Conservation (phyloP, 2,888 invertebrate species). For the Himalopsyche anomala region DNA sequence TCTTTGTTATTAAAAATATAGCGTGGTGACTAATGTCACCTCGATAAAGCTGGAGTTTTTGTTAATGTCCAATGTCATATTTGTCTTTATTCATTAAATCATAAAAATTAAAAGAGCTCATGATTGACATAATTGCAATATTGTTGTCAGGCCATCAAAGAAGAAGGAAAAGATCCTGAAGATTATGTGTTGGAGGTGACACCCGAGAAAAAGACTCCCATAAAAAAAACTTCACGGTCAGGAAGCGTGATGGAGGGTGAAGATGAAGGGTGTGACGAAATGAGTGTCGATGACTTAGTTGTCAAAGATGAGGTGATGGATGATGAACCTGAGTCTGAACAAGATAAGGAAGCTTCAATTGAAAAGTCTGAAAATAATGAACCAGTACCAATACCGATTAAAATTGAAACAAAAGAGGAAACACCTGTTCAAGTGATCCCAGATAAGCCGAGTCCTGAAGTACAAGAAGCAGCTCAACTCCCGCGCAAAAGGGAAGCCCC, state of each 20-base stretch:
- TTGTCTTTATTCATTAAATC: too few species aligned
- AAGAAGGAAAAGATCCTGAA: conserved; percentile 85
- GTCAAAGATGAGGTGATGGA: conserved; percentile 67
- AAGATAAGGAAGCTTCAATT: conserved; percentile 41
- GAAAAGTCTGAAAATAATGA: not conserved
- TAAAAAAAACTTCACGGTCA: conserved; percentile 74
- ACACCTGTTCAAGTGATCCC: conserved; percentile 56
- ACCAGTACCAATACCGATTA: not conserved
- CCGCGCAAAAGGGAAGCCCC: conserved; percentile 72
- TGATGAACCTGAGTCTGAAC: conserved; percentile 66
- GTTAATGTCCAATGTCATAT: too few species aligned
- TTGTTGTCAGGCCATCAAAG: conserved; percentile 78
- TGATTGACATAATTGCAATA: not conserved
- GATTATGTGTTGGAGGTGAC: conserved; percentile 80
- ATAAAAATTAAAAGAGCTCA: too few species aligned
- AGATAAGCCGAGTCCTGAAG: conserved; percentile 52
- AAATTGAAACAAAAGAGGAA: conserved; percentile 63
- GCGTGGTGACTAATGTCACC: too few species aligned
- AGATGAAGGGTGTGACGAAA: conserved; percentile 63
- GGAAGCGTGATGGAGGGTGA: conserved; percentile 73
- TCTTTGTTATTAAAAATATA: too few species aligned
- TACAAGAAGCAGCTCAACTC: conserved; percentile 53
- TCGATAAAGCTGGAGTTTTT: too few species aligned
- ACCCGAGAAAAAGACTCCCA: conserved; percentile 73
- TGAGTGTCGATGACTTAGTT: conserved; percentile 64